phyloP scores from a whole-genome alignment of 1,140 invertebrate species.

The Cataglyphis hispanica region DNA sequence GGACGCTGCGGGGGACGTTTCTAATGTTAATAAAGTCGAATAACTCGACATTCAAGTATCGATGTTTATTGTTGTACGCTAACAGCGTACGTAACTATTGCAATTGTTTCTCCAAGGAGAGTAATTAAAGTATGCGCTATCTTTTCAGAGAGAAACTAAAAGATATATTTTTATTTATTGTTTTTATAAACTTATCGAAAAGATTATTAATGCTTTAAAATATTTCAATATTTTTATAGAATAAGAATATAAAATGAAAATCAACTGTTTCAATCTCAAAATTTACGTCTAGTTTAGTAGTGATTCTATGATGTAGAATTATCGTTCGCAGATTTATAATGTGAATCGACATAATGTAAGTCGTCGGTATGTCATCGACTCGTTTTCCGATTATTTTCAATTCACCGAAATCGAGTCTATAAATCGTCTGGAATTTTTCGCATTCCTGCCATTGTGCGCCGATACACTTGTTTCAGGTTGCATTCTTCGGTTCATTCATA shows the following conservation, averaged over 20 bases:
- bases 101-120: slow-evolving; percentile 13
- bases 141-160: neutral
- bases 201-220: neutral
- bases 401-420: slow-evolving; percentile 67
- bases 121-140: neutral
- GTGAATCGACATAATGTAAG: slow-evolving; percentile 37
- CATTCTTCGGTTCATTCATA: slow-evolving; percentile 81
- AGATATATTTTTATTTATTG: neutral
- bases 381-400: slow-evolving; percentile 29
- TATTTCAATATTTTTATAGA: neutral
- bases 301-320: too few relatives aligned
- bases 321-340: neutral
- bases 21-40: slow-evolving; percentile 42
- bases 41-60: slow-evolving; percentile 19
- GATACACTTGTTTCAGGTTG: slow-evolving; percentile 82
- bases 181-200: neutral
- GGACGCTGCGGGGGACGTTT: slow-evolving; percentile 59
- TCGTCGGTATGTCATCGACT: slow-evolving; percentile 20
- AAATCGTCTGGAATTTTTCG: slow-evolving; percentile 81
- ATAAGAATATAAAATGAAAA: neutral
- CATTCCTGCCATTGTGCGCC: slow-evolving; percentile 79
- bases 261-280: neutral
- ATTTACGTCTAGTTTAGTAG: neutral
- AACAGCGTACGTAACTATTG: slow-evolving; percentile 15
- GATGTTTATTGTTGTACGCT: slow-evolving; percentile 16